These are phyloP conservation scores for Drosophila sucinea DNA, from an alignment of 1,140 invertebrate genomes.

Conservation along the genomic window DNA sequence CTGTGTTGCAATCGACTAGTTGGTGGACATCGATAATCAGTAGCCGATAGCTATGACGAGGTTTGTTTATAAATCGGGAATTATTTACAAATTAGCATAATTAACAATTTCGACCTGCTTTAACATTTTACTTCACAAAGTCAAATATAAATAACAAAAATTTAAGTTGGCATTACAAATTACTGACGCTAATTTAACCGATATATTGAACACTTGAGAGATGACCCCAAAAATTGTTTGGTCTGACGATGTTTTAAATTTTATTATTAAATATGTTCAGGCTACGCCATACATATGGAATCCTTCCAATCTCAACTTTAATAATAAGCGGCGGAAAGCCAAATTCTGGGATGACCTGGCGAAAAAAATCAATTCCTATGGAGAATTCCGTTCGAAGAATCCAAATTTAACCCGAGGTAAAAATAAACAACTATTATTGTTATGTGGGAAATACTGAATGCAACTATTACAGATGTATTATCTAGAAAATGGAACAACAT, in stretches of 20 bases:
- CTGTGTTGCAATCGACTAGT: not conserved
- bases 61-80: too few relatives aligned
- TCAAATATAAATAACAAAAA: too few relatives aligned
- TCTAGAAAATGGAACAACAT: slow-evolving; percentile 1
- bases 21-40: not conserved
- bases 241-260: slow-evolving; percentile 1
- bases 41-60: not conserved
- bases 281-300: not conserved
- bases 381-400: not conserved
- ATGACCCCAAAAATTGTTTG: not conserved
- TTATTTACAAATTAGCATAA: too few relatives aligned
- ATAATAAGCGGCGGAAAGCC: not conserved
- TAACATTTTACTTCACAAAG: too few relatives aligned
- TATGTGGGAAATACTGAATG: not conserved
- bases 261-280: slow-evolving; percentile 6
- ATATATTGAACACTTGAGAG: not conserved
- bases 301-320: not conserved
- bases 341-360: not conserved
- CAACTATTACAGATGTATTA: not conserved
- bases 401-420: slow-evolving; percentile 1
- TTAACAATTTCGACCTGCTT: not conserved
- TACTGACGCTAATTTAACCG: too few relatives aligned
- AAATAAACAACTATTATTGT: not conserved
- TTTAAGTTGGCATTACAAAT: too few relatives aligned
- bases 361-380: not conserved